These are phyloP conservation scores for Aphelenchoides fujianensis DNA, from an alignment of 1,140 invertebrate genomes.

Conservation along the genomic window DNA sequence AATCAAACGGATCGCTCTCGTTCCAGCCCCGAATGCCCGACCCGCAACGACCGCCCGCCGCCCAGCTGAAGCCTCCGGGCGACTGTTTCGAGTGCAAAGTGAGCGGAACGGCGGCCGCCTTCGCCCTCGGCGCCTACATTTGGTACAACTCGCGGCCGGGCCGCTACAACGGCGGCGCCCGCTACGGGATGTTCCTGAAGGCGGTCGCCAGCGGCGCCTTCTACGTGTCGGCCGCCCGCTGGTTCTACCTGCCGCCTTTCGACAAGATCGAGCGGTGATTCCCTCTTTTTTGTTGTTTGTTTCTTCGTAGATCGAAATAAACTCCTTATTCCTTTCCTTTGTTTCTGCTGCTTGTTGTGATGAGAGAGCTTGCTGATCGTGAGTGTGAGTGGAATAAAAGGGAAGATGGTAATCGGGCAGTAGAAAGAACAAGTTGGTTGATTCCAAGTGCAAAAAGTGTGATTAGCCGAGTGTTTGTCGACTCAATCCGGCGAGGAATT, in stretches of 20 bases:
- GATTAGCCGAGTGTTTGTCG: too few species aligned
- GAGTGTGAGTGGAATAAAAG: too few species aligned
- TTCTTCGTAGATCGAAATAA: background rate
- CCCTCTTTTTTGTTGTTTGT: too few species aligned
- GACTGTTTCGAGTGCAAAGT: conserved; percentile 29
- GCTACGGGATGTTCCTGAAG: conserved; percentile 12
- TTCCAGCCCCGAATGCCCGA: conserved; percentile 2
- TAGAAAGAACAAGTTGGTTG: too few species aligned
- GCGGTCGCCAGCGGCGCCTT: conserved; percentile 2
- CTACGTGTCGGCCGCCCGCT: conserved; percentile 17
- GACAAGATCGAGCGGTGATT: background rate
- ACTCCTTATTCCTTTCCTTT: background rate
- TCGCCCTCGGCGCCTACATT: conserved; percentile 1
- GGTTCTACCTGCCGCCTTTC: conserved; percentile 21
- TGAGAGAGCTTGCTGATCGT: too few species aligned
- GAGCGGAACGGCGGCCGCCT: background rate
- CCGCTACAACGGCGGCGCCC: background rate
- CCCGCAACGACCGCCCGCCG: background rate
- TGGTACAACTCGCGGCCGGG: background rate
- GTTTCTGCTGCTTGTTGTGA: background rate
- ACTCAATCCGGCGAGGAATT: too few species aligned
- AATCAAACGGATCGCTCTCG: too few species aligned
- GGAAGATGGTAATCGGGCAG: too few species aligned
- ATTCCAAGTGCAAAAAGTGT: too few species aligned
- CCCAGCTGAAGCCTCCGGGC: background rate